Percentiles rank a stretch among this genome's conserved stretches.
Evolutionary conservation across 2,888 invertebrate genomes (phyloP).

Genomic region (Hesperia comma): DNA sequence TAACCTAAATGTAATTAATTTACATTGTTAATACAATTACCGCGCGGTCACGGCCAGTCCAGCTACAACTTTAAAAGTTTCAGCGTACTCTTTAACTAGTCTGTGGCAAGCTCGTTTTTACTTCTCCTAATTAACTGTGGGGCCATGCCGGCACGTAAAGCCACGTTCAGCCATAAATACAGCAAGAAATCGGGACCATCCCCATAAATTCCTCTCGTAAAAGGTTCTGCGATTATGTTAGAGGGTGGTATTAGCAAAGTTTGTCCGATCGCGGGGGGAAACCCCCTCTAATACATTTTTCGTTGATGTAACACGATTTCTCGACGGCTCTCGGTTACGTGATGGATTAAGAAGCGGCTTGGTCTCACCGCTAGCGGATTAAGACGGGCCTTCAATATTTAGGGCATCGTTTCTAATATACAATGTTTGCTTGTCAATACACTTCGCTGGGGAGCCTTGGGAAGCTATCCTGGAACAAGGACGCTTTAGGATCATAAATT

Average conservation of each 20-base stretch:
- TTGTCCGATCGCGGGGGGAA: slow-evolving; percentile 77
- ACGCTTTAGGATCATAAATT: slow-evolving; percentile 1
- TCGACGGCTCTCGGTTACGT: slow-evolving; percentile 83
- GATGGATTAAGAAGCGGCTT: slow-evolving; percentile 83
- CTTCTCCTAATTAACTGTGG: slow-evolving; percentile 75
- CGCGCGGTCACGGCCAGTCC: slow-evolving; percentile 24
- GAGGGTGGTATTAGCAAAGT: slow-evolving; percentile 84
- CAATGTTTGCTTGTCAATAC: slow-evolving; percentile 77
- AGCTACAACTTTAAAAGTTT: slow-evolving; percentile 39
- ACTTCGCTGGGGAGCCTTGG: slow-evolving; percentile 66
- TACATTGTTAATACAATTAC: slow-evolving; percentile 30
- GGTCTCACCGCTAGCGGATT: slow-evolving; percentile 77
- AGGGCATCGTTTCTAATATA: slow-evolving; percentile 76
- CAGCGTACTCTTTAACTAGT: slow-evolving; percentile 48
- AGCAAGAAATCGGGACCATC: slow-evolving; percentile 82
- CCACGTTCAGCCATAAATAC: slow-evolving; percentile 80
- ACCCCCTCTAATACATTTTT: slow-evolving; percentile 83
- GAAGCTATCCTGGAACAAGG: slow-evolving; percentile 23
- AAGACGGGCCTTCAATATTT: slow-evolving; percentile 77
- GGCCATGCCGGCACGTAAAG: slow-evolving; percentile 73
- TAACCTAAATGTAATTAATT: slow-evolving; percentile 26
- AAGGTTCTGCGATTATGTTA: slow-evolving; percentile 83
- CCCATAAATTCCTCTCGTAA: slow-evolving; percentile 84
- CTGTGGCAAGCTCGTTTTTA: slow-evolving; percentile 55
- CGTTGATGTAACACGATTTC: slow-evolving; percentile 85